Evolutionary conservation across 2,113 vertebrate species (phyloP).

Genomic region (Alethe castanea): DNA sequence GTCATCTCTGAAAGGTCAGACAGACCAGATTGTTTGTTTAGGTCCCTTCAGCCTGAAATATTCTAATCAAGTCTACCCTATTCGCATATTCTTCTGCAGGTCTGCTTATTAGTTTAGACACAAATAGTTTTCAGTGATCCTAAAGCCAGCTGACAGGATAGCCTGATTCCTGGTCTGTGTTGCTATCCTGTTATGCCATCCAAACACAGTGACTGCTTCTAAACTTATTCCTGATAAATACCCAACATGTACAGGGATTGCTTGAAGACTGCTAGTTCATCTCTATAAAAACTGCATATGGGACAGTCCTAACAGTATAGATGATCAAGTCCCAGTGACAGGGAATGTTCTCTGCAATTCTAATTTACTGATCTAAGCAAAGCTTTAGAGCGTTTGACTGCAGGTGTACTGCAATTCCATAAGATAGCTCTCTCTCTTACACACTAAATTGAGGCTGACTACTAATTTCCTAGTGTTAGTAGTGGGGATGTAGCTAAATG

Average conservation of each 20-base stretch:
- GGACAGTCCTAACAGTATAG: background rate
- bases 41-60: background rate
- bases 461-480: background rate
- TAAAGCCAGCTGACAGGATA: background rate
- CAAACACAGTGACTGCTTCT: background rate
- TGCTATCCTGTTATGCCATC: background rate
- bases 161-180: background rate
- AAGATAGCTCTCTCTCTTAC: background rate
- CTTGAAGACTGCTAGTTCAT: background rate
- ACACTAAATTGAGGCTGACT: background rate
- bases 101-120: background rate
- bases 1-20: background rate
- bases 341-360: background rate
- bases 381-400: background rate
- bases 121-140: background rate
- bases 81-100: background rate
- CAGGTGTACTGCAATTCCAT: background rate
- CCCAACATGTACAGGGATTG: background rate
- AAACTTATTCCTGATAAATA: background rate
- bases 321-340: too few species aligned
- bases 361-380: background rate
- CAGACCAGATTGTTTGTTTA: background rate
- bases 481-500: background rate
- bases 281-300: background rate
- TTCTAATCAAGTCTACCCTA: background rate